phyloP scores from a whole-genome alignment of 2,888 invertebrate genomes.

The Priocnemis perturbator region DNA sequence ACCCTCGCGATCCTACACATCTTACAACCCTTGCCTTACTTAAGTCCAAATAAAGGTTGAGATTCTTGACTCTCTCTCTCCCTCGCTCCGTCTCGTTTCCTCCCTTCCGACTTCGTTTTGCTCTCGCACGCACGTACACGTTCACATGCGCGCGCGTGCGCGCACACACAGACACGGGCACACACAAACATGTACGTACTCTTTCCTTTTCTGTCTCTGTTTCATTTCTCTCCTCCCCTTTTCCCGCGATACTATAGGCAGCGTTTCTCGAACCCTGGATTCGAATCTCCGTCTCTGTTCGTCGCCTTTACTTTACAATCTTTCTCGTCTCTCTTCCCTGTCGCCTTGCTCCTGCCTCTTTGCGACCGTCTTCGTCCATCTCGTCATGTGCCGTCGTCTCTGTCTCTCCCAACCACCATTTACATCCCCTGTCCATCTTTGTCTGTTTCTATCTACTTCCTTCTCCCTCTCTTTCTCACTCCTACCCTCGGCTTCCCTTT shows the following conservation, averaged over 20 bases:
- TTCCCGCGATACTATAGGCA: constrained; percentile 40
- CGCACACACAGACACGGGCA: background rate
- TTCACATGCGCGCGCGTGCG: constrained; percentile 16
- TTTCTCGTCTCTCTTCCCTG: constrained; percentile 47
- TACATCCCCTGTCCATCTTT: constrained; percentile 29
- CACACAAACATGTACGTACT: no score
- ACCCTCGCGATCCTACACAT: constrained; percentile 39
- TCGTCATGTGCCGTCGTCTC: constrained; percentile 31
- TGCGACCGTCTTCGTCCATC: constrained; percentile 33
- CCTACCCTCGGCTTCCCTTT: constrained; percentile 23
- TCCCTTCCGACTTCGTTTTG: constrained; percentile 17
- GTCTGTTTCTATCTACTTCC: constrained; percentile 31
- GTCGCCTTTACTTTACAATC: constrained; percentile 49
- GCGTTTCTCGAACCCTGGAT: constrained; percentile 59
- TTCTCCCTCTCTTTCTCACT: constrained; percentile 32
- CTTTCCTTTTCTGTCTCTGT: constrained; percentile 37
- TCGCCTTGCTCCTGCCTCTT: constrained; percentile 41
- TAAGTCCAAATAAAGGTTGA: constrained; percentile 72
- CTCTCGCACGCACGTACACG: constrained; percentile 23
- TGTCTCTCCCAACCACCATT: constrained; percentile 36
- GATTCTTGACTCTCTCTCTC: constrained; percentile 61
- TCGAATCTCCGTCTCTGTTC: constrained; percentile 56
- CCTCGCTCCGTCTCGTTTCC: constrained; percentile 3
- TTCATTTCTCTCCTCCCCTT: constrained; percentile 27
- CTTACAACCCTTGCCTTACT: constrained; percentile 71